Conservation (phyloP, 2,113 vertebrate species). For the Microcebus lehilahytsara region DNA sequence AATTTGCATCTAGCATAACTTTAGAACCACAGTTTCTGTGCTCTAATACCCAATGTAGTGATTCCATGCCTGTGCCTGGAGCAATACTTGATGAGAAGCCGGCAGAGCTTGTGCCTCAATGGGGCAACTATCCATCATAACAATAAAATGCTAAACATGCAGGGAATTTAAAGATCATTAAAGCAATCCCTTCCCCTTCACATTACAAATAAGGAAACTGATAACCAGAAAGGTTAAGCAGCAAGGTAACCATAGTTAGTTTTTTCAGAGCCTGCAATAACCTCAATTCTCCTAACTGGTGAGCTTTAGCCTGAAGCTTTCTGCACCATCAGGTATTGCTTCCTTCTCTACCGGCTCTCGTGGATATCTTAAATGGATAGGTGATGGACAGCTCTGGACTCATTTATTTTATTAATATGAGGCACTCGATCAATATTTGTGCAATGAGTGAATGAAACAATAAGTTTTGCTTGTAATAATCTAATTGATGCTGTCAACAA, state of each 20-base stretch:
- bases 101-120: background rate
- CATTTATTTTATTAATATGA: background rate
- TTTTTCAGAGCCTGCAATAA: background rate
- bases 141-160: background rate
- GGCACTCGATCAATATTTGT: background rate
- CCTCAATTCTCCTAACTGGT: background rate
- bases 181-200: background rate
- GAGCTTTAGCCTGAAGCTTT: background rate
- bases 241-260: background rate
- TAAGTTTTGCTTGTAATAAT: background rate
- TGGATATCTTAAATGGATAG: background rate
- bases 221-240: background rate
- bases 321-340: accelerated
- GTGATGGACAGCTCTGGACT: background rate
- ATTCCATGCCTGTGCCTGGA: background rate
- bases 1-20: background rate
- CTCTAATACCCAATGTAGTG: background rate
- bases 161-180: background rate
- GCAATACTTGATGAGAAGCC: background rate
- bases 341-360: background rate
- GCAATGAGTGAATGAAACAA: background rate
- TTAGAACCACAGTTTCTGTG: background rate
- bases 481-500: background rate
- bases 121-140: background rate
- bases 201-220: background rate